Conservation (phyloP, 1,140 invertebrate species). For the Hesperophylax magnus region DNA sequence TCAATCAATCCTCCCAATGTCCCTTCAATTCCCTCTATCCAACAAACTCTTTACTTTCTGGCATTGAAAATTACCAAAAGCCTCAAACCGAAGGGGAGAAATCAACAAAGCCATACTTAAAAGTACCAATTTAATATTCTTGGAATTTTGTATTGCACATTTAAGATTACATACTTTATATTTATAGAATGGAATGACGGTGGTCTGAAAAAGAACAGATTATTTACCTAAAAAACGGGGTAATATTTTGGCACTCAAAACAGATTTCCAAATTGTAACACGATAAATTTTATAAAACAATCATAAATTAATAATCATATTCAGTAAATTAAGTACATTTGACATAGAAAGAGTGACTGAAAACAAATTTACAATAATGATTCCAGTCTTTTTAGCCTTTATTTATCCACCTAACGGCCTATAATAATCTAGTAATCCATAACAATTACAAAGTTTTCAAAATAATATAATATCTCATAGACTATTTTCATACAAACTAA, state of each 20-base stretch:
- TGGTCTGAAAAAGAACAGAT: background rate
- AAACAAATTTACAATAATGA: too few relatives aligned
- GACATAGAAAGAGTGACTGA: too few relatives aligned
- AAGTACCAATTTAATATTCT: slow-evolving; percentile 19
- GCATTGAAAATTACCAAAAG: too few relatives aligned
- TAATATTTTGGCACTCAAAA: background rate
- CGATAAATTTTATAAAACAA: background rate
- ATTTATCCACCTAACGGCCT: too few relatives aligned
- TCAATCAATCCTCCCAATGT: background rate
- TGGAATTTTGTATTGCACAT: background rate
- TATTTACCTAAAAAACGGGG: background rate
- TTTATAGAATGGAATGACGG: background rate
- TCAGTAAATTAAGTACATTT: too few relatives aligned
- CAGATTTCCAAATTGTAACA: background rate
- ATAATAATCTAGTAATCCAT: too few relatives aligned
- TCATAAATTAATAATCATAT: too few relatives aligned
- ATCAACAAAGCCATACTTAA: background rate
- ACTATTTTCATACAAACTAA: too few relatives aligned
- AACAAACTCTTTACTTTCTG: background rate
- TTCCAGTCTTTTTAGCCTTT: too few relatives aligned
- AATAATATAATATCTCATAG: too few relatives aligned
- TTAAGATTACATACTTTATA: background rate
- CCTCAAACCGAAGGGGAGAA: too few relatives aligned
- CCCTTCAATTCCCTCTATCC: background rate
- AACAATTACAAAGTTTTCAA: too few relatives aligned